Conservation (phyloP, 2,888 invertebrate genomes). For the Taphrorychus bicolor region DNA sequence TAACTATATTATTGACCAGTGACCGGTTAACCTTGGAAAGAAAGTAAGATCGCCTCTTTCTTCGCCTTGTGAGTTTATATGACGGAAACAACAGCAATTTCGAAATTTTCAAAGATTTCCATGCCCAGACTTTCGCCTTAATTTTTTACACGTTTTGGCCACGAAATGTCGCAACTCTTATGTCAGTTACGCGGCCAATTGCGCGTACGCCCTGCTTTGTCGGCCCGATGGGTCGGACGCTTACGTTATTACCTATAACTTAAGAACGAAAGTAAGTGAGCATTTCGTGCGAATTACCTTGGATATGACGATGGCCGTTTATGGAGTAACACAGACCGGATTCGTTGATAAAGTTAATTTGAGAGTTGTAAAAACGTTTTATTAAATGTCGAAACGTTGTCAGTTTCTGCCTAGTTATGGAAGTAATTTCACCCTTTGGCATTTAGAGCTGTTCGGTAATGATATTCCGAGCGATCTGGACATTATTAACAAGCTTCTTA, state of each 20-base stretch:
- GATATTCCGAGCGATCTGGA: too few species aligned
- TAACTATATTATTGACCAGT: neutral
- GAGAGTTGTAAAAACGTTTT: too few species aligned
- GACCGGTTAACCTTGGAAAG: conserved; percentile 25
- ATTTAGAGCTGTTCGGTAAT: too few species aligned
- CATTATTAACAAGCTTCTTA: too few species aligned
- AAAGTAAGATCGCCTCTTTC: conserved; percentile 26
- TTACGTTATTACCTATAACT: conserved; percentile 12
- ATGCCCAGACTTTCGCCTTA: neutral
- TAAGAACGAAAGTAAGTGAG: conserved; percentile 29
- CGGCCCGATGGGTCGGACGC: neutral
- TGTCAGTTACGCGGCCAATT: conserved; percentile 7
- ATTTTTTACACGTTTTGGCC: neutral
- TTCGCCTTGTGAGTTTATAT: neutral
- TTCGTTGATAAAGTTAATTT: neutral
- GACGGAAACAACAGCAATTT: neutral
- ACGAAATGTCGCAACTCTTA: conserved; percentile 6
- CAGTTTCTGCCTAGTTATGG: neutral
- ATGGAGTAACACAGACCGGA: neutral
- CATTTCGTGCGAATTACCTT: neutral
- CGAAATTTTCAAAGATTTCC: conserved; percentile 2
- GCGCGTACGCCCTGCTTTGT: neutral
- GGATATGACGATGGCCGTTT: neutral
- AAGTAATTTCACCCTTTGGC: too few species aligned
- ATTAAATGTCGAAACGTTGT: too few species aligned